phyloP scores from a whole-genome alignment of 2,113 vertebrate genomes.

The Gobio gobio region DNA sequence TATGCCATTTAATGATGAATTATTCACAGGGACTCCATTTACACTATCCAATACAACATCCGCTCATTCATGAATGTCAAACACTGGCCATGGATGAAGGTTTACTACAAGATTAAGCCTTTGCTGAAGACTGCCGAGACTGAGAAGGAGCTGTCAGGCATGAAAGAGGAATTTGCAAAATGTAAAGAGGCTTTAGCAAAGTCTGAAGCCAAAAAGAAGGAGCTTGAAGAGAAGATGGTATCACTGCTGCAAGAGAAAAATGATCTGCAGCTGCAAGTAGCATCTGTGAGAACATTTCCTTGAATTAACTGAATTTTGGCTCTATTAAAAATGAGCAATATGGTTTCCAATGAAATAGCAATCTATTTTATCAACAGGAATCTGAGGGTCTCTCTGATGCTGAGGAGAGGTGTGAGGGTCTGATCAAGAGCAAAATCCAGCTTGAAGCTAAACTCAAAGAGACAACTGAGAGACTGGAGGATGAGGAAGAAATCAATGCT shows the following conservation, averaged over 20 bases:
- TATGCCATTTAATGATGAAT: neutral
- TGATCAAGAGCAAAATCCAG: slow-evolving; percentile 63
- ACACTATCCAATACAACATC: slow-evolving; percentile 46
- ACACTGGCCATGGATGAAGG: slow-evolving; percentile 61
- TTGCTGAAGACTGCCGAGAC: slow-evolving; percentile 60
- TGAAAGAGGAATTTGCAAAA: slow-evolving; percentile 55
- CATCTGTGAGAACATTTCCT: slow-evolving; percentile 74
- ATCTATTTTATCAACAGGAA: slow-evolving; percentile 63
- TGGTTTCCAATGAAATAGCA: neutral
- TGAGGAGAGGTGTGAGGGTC: slow-evolving; percentile 62
- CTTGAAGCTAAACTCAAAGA: slow-evolving; percentile 62
- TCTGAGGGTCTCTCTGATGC: slow-evolving; percentile 63
- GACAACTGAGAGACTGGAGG: slow-evolving; percentile 74
- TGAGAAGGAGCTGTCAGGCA: slow-evolving; percentile 51
- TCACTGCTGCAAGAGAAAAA: slow-evolving; percentile 55
- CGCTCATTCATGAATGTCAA: slow-evolving; percentile 62
- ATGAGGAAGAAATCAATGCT: slow-evolving; percentile 78
- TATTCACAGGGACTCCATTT: slow-evolving; percentile 39
- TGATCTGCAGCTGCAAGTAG: slow-evolving; percentile 56
- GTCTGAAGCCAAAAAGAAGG: slow-evolving; percentile 51
- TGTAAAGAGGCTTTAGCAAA: slow-evolving; percentile 49
- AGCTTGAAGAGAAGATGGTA: slow-evolving; percentile 56
- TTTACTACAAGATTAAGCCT: slow-evolving; percentile 61
- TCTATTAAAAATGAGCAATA: neutral
- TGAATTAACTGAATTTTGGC: neutral